These are phyloP conservation scores for Mormyrus proboscirostris DNA, from an alignment of 2,797 vertebrate species.

Conservation along the genomic window DNA sequence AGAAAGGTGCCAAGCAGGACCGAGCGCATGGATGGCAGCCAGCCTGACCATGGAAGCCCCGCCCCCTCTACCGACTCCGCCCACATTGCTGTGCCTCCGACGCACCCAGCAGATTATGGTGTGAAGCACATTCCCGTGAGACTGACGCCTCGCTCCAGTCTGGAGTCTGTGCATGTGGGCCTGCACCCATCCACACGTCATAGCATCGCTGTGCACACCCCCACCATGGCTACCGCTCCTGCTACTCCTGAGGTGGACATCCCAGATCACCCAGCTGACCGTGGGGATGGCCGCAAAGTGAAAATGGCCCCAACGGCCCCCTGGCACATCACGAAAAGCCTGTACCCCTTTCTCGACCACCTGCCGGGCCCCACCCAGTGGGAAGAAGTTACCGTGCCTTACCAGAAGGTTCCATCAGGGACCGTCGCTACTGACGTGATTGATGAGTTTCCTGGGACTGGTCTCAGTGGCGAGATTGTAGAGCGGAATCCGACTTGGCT, in stretches of 20 bases:
- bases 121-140: constrained; percentile 26
- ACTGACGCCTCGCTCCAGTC: constrained; percentile 38
- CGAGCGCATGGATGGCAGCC: constrained; percentile 55
- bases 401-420: constrained; percentile 32
- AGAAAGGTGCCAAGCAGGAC: constrained; percentile 47
- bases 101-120: constrained; percentile 29
- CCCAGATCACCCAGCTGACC: constrained; percentile 33
- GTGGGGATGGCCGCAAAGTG: constrained; percentile 42
- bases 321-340: constrained; percentile 45
- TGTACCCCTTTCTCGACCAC: constrained; percentile 41
- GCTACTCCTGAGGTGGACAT: constrained; percentile 24
- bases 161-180: constrained; percentile 42
- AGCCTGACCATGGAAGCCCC: constrained; percentile 14
- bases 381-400: constrained; percentile 29
- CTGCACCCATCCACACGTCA: constrained; percentile 40
- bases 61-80: constrained; percentile 41
- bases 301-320: constrained; percentile 50
- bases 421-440: constrained; percentile 28
- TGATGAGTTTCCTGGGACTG: constrained; percentile 38
- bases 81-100: constrained; percentile 34
- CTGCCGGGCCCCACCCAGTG: constrained; percentile 35
- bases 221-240: constrained; percentile 32
- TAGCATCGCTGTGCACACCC: constrained; percentile 42
- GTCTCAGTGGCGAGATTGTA: constrained; percentile 45
- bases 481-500: constrained; percentile 62